Conservation (phyloP, 2,113 vertebrate genomes). For the Egretta garzetta region DNA sequence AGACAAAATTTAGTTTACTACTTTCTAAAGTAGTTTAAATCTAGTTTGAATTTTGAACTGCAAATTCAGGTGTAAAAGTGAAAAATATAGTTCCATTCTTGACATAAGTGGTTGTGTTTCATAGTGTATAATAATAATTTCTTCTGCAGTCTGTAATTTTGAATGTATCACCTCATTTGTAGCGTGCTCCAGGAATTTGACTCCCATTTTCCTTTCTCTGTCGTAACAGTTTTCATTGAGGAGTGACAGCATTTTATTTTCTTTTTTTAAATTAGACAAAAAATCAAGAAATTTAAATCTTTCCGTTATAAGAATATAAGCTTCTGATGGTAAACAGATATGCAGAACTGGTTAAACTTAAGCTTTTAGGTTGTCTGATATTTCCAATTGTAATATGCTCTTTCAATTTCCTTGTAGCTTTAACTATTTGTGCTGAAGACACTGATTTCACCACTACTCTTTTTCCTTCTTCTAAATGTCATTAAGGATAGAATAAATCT, state of each 20-base stretch:
- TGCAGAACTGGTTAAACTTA: not conserved
- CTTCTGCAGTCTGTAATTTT: not conserved
- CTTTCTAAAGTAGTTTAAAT: not conserved
- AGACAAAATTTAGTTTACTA: not conserved
- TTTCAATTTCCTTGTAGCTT: not conserved
- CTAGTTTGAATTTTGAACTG: not conserved
- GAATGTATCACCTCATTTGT: not conserved
- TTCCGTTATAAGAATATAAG: not conserved
- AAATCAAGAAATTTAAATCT: not conserved
- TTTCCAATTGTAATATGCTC: not conserved
- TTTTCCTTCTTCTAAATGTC: not conserved
- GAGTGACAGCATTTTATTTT: not conserved
- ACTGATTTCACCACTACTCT: not conserved
- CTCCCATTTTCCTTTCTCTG: not conserved
- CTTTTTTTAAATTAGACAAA: not conserved
- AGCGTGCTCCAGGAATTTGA: not conserved
- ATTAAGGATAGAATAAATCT: not conserved
- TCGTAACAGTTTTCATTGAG: not conserved
- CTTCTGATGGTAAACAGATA: not conserved
- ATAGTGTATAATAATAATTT: not conserved
- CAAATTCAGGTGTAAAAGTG: not conserved
- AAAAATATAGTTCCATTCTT: not conserved
- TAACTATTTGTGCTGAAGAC: not conserved
- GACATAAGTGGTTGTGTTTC: not conserved
- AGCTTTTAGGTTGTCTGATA: not conserved